Evolutionary conservation across 1,140 invertebrate genomes (phyloP).

Genomic region (Drosophila ironensis): DNA sequence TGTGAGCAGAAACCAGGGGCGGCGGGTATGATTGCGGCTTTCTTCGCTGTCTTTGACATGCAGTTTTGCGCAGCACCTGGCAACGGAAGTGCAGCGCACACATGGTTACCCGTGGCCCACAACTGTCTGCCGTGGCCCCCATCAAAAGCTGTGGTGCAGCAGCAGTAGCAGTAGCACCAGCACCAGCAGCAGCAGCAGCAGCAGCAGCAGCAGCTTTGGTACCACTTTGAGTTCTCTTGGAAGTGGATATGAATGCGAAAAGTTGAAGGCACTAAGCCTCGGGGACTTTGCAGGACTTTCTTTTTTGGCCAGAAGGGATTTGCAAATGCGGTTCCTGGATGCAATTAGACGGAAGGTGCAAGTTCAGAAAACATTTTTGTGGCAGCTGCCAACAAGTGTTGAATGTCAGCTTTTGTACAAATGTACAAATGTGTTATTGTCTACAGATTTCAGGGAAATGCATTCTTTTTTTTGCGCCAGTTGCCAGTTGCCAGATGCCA

Average conservation of each 20-base stretch:
- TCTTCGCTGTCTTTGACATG: constrained; percentile 56
- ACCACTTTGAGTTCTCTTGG: constrained; percentile 8
- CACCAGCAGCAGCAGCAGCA: no score
- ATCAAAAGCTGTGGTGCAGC: constrained; percentile 7
- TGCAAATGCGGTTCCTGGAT: no score
- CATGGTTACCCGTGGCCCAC: constrained; percentile 2
- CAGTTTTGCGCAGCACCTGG: constrained; percentile 32
- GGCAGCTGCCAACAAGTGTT: neutral
- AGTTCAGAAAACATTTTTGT: no score
- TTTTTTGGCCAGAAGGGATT: no score
- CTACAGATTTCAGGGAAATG: no score
- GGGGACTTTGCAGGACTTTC: no score
- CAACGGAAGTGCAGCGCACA: constrained; percentile 33
- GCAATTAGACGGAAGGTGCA: no score
- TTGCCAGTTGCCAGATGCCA: no score
- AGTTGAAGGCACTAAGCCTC: neutral
- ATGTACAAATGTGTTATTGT: no score
- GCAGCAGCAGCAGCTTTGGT: neutral
- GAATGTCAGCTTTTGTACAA: neutral
- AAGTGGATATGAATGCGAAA: neutral
- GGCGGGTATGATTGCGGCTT: constrained; percentile 62
- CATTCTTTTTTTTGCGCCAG: no score
- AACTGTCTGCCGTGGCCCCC: neutral
- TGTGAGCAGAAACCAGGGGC: neutral
- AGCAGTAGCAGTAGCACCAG: no score